Conservation (phyloP, 53 echinoderm and acorn worm genomes). For the Patiria pectinifera region DNA sequence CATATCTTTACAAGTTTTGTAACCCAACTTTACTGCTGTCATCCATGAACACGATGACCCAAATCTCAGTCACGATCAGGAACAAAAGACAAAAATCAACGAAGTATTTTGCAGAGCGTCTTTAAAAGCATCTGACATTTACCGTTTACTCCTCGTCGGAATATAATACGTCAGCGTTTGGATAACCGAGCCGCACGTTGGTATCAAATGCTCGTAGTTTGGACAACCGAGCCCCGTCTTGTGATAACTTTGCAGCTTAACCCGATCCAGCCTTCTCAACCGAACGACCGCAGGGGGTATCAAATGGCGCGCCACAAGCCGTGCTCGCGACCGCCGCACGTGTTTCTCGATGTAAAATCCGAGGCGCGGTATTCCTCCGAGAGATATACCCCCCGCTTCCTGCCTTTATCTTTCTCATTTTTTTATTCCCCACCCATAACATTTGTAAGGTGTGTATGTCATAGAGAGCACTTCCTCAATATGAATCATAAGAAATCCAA, state of each 20-base stretch:
- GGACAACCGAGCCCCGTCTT: conserved; percentile 24
- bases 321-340: background rate
- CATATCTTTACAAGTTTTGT: background rate
- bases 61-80: background rate
- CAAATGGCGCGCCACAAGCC: background rate
- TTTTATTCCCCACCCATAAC: background rate
- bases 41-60: background rate
- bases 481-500: conserved; percentile 42
- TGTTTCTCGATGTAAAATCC: conserved; percentile 11
- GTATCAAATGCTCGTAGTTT: conserved; percentile 22
- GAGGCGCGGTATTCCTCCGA: background rate
- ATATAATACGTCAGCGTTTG: conserved; percentile 25
- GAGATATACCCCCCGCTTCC: background rate
- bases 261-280: conserved; percentile 12
- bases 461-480: conserved; percentile 30
- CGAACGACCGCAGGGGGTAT: conserved; percentile 22
- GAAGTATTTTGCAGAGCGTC: background rate
- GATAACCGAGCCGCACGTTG: conserved; percentile 8
- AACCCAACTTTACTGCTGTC: background rate
- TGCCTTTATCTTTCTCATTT: background rate
- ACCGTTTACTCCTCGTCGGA: background rate
- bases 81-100: background rate
- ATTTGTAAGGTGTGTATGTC: conserved; percentile 22
- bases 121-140: background rate
- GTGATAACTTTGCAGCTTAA: conserved; percentile 42